These are phyloP conservation scores for Sarcophaga carnaria DNA, from an alignment of 2,888 invertebrate species.

Conservation along the genomic window DNA sequence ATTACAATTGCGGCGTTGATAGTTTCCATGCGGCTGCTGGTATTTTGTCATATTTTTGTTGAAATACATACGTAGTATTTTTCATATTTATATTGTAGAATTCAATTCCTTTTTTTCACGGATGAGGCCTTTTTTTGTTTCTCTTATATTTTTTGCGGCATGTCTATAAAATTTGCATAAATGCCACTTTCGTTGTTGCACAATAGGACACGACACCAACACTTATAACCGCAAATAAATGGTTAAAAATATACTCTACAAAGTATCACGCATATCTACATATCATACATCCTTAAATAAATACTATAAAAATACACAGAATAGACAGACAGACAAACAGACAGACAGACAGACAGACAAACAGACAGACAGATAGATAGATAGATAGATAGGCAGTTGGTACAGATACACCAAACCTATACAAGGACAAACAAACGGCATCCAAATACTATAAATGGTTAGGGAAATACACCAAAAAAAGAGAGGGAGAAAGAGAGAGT, in stretches of 20 bases:
- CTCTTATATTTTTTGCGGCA: slow-evolving; percentile 42
- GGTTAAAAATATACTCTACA: slow-evolving; percentile 43
- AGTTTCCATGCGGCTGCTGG: no score
- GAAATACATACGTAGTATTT: no score
- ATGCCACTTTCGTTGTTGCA: slow-evolving; percentile 51
- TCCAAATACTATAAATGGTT: no score
- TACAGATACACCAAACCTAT: no score
- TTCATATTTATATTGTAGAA: slow-evolving; percentile 1
- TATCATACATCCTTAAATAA: not conserved
- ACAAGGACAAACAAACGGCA: no score
- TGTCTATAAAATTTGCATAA: slow-evolving; percentile 62
- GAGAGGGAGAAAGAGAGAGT: no score
- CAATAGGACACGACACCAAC: not conserved
- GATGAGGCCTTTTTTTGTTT: not conserved
- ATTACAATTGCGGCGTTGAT: no score
- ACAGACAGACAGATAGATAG: not conserved
- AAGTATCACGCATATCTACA: not conserved
- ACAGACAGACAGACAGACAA: not conserved
- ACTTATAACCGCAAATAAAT: slow-evolving; percentile 55
- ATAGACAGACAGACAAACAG: not conserved
- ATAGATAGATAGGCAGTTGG: not conserved
- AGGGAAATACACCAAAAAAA: not conserved
- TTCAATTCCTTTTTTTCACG: not conserved
- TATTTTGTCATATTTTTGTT: no score
- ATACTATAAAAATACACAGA: not conserved